phyloP scores from a whole-genome alignment of 2,113 vertebrate species.

The Myotis yumanensis region DNA sequence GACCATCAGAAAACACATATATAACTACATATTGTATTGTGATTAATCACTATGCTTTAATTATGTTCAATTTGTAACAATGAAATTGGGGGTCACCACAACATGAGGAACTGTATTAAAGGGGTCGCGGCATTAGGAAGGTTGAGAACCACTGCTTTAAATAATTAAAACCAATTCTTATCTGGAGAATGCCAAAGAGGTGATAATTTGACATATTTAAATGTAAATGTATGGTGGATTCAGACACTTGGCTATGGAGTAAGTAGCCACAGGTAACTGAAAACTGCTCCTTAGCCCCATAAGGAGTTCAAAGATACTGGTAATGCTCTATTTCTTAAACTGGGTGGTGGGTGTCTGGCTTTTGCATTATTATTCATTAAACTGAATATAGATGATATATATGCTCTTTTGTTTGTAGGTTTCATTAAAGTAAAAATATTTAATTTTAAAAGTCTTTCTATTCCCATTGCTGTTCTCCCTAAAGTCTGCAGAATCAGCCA shows the following conservation, averaged over 20 bases:
- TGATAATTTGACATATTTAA: constrained; percentile 38
- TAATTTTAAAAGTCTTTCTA: not conserved
- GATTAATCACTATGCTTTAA: no score
- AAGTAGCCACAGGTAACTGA: not conserved
- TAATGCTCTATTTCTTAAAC: not conserved
- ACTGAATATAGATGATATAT: not conserved
- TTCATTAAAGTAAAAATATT: constrained; percentile 28
- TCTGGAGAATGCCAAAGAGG: constrained; percentile 29
- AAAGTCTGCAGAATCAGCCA: not conserved
- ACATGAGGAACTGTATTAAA: no score
- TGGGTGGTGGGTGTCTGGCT: not conserved
- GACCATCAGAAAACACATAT: no score
- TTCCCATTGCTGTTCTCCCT: not conserved
- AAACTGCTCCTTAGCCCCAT: not conserved
- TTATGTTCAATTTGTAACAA: no score
- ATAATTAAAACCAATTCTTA: constrained; percentile 37
- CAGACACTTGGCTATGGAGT: constrained; percentile 1
- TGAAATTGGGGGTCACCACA: no score
- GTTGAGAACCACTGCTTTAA: not conserved
- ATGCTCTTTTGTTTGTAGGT: not conserved
- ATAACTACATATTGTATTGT: no score
- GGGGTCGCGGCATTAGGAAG: no score
- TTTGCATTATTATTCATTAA: constrained; percentile 5
- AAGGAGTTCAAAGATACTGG: not conserved
- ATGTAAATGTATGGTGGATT: constrained; percentile 25